Conservation (phyloP, 1,140 invertebrate species). For the Apolygus lucorum region DNA sequence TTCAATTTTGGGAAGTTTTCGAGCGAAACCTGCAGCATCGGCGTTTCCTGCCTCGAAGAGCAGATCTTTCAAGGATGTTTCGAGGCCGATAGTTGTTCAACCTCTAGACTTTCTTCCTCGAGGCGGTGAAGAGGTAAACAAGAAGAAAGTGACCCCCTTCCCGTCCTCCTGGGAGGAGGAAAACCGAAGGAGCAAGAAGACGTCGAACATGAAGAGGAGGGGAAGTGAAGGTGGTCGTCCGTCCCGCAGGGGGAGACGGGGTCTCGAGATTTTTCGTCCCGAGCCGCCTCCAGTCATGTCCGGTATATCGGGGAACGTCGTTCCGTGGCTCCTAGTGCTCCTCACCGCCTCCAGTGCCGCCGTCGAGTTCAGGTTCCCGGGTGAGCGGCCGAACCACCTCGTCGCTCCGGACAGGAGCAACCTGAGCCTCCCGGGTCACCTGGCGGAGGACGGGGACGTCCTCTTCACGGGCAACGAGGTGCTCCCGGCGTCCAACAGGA, state of each 20-base stretch:
- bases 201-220: neutral
- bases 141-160: conserved; percentile 9
- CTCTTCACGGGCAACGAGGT: conserved; percentile 10
- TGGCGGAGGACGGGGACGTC: neutral
- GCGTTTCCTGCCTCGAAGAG: neutral
- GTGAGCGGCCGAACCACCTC: conserved; percentile 26
- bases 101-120: neutral
- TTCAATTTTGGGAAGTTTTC: too few species aligned
- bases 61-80: neutral
- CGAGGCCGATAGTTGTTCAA: neutral
- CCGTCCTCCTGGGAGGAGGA: neutral
- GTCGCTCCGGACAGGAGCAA: neutral
- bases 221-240: neutral
- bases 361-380: conserved; percentile 28
- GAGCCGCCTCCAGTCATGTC: conserved; percentile 19
- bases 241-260: neutral
- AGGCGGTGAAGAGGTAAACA: neutral
- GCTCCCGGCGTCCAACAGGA: conserved; percentile 24
- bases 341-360: conserved; percentile 17
- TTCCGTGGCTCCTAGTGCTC: conserved; percentile 1
- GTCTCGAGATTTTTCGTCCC: neutral
- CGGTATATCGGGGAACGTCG: conserved; percentile 20
- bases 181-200: neutral
- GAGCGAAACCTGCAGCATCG: too few species aligned
- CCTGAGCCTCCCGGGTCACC: neutral